Evolutionary conservation across 2,888 invertebrate species (phyloP), one percentile per base, ranked within the genome.

Genomic region (Hypsopygia costalis): DNA sequence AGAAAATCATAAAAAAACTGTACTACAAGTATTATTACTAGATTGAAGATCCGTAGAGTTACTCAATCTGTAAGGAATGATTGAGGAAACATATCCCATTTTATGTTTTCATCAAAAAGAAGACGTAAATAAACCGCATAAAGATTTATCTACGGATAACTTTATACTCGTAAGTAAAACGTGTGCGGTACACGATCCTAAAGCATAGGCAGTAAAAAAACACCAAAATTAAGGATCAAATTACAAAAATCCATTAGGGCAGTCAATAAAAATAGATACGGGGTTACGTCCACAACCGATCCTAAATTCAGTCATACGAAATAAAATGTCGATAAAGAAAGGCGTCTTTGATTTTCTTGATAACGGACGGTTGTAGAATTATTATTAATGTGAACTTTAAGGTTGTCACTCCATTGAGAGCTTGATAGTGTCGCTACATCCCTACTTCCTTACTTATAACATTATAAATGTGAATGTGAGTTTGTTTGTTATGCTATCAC

Each of bases 231-330:
- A 73, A 77, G 76, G 83, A 86, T 87, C 85, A 73, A 70, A 80
- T 87, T 86, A 86, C 87, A 64, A 64, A 86, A 86, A 80, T 85
- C 86, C 87, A 87, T 87, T 87, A 87, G 78, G 66, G 71, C 58
- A 63, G 65, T 66, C 69, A 78, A 85, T 86, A 86, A 83, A 87
- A 86, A 86, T 87, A 86, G 82, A 82, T 59, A 58, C 59, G 60
- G 49, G 55, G 55, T 58, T 54, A 58, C 43, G 43, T 62, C 53
- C 55, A 51, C 16, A 4, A 16, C 16, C 62, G 56, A 58, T 55
- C 57, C 64, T 69, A 78, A 77, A 81, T 76, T 79, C 76, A 78
- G 72, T 74, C 75, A 81, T 76, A 72, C 60, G 72, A 67, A 81
- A 74, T 71, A 68, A 76, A 74, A 70, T 52, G 47, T 50, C 45